phyloP scores from a whole-genome alignment of 2,113 vertebrate species.

The Cathartes aura region DNA sequence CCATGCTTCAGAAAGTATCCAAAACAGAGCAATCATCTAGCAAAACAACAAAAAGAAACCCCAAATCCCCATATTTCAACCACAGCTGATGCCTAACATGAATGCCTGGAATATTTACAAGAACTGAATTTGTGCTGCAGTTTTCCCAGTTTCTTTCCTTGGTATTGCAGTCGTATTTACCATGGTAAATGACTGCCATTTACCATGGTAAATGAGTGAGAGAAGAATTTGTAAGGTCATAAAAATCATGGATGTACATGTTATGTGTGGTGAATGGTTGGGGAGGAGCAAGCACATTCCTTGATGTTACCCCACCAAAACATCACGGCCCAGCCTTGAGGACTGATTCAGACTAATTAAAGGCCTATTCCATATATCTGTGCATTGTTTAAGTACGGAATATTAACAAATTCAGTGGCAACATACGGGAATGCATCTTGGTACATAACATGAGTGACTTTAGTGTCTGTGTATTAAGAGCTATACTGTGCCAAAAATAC shows the following conservation, averaged over 20 bases:
- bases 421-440: not conserved
- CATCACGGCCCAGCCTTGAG: fast-evolving
- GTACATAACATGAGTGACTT: not conserved
- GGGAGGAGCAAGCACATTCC: not conserved
- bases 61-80: not conserved
- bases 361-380: not conserved
- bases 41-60: not conserved
- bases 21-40: not conserved
- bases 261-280: not conserved
- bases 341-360: not conserved
- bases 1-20: not conserved
- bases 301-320: not conserved
- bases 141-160: not conserved
- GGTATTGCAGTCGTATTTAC: not conserved
- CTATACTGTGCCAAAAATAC: not conserved
- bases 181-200: not conserved
- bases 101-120: conserved; percentile 16
- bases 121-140: not conserved
- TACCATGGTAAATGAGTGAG: not conserved
- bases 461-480: not conserved
- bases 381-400: not conserved
- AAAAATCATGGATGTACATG: not conserved
- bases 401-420: not conserved
- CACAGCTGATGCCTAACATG: not conserved
- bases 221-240: conserved; percentile 3